Evolutionary conservation across 2,113 vertebrate genomes (phyloP).

Genomic region (Carassius carassius): DNA sequence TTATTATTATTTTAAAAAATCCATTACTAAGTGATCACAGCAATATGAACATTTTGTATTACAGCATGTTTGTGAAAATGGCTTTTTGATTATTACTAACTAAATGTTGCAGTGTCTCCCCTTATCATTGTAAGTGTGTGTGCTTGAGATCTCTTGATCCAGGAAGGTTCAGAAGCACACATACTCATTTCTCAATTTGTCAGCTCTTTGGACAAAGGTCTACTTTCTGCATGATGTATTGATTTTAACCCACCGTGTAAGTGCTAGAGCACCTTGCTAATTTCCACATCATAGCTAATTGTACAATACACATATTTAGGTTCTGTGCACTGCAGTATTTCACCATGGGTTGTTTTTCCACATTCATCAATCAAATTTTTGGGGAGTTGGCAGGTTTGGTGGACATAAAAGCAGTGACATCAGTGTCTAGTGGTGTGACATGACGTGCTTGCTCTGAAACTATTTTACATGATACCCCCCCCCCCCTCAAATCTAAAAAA

Average conservation of each 20-base stretch:
- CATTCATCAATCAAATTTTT: neutral
- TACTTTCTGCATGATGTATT: neutral
- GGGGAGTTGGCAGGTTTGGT: neutral
- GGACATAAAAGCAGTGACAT: neutral
- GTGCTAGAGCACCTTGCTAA: neutral
- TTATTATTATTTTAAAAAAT: neutral
- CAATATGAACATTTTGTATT: neutral
- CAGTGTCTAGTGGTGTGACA: neutral
- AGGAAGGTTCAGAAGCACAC: neutral
- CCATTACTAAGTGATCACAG: neutral
- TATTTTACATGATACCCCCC: neutral
- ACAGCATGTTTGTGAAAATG: neutral
- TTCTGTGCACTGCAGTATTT: neutral
- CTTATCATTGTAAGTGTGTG: neutral
- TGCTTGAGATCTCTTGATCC: neutral
- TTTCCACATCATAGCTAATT: neutral
- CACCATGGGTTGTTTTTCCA: neutral
- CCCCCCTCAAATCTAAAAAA: neutral
- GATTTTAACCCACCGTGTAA: neutral
- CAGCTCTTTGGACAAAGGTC: conserved; percentile 7
- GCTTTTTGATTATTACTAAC: neutral
- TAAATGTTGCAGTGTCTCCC: neutral
- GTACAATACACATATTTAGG: neutral
- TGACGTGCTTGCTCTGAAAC: neutral
- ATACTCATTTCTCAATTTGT: conserved; percentile 12